Conservation (phyloP, 2,888 invertebrate genomes). For the Poecilobothrus nobilitatus region DNA sequence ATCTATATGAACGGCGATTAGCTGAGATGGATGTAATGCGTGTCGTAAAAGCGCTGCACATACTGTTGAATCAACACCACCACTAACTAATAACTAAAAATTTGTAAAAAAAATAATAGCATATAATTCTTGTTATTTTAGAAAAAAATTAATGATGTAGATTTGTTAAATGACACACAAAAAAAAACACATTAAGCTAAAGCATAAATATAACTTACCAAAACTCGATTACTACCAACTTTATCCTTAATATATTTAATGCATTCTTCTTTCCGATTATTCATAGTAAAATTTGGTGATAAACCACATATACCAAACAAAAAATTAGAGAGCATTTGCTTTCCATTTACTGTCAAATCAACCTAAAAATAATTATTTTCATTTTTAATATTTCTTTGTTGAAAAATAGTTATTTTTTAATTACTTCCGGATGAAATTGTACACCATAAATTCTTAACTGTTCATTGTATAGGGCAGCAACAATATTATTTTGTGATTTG, state of each 20-base stretch:
- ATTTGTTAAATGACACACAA: background rate
- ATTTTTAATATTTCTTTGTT: no score
- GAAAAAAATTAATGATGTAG: constrained; percentile 5
- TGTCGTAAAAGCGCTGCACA: constrained; percentile 91
- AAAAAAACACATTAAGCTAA: no score
- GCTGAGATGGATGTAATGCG: constrained; percentile 80
- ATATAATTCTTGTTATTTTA: background rate
- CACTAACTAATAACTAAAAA: constrained; percentile 78
- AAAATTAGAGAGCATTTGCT: constrained; percentile 88
- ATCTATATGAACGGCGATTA: constrained; percentile 95
- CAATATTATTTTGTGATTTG: constrained; percentile 65
- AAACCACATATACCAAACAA: constrained; percentile 84
- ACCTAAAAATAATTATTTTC: constrained; percentile 48
- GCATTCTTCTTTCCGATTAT: constrained; percentile 78
- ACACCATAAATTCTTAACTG: constrained; percentile 86
- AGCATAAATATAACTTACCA: constrained; percentile 53
- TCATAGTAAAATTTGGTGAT: constrained; percentile 79
- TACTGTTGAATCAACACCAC: constrained; percentile 99
- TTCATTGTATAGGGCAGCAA: constrained; percentile 87
- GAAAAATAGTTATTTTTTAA: background rate
- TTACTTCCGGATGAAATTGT: constrained; percentile 96
- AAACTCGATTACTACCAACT: constrained; percentile 85
- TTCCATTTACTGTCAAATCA: constrained; percentile 86
- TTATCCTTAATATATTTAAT: constrained; percentile 83
- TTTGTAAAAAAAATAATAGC: constrained; percentile 18